A percentile compares a stretch with the other conserved stretches of the same genome.
Conservation (phyloP, 1,140 invertebrate species). For the Lethrus apterus region DNA sequence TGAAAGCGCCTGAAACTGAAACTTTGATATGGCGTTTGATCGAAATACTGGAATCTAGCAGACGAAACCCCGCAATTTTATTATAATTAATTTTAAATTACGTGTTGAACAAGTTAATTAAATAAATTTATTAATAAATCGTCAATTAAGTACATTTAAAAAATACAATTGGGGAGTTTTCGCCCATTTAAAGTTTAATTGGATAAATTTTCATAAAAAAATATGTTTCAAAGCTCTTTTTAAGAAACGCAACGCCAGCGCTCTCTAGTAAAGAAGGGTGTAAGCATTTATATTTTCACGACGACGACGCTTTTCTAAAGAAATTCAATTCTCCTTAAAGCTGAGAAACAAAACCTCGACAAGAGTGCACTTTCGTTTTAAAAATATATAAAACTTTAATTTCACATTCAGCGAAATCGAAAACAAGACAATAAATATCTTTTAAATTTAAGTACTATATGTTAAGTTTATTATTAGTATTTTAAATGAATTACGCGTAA, state of each 20-base stretch:
- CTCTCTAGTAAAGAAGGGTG: conserved; percentile 25
- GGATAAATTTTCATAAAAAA: neutral
- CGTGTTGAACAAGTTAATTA: too few relatives aligned
- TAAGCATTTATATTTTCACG: conserved; percentile 13
- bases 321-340: conserved; percentile 18
- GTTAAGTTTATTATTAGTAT: neutral
- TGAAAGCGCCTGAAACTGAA: conserved; percentile 28
- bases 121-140: too few relatives aligned
- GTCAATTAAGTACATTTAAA: too few relatives aligned
- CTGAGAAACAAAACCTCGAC: conserved; percentile 11
- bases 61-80: neutral
- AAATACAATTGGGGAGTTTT: too few relatives aligned
- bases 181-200: too few relatives aligned
- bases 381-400: conserved; percentile 7
- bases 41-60: neutral
- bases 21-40: conserved; percentile 17
- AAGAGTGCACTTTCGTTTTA: conserved; percentile 19
- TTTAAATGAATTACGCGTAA: too few relatives aligned
- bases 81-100: conserved; percentile 12
- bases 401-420: neutral
- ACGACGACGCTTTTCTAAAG: conserved; percentile 22
- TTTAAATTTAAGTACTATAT: neutral
- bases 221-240: neutral
- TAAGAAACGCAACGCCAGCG: conserved; percentile 8
- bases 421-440: neutral